A percentile compares a stretch with the other conserved stretches of the same genome.
Conservation (phyloP, 2,888 invertebrate genomes). For the Sthenelais limicola region DNA sequence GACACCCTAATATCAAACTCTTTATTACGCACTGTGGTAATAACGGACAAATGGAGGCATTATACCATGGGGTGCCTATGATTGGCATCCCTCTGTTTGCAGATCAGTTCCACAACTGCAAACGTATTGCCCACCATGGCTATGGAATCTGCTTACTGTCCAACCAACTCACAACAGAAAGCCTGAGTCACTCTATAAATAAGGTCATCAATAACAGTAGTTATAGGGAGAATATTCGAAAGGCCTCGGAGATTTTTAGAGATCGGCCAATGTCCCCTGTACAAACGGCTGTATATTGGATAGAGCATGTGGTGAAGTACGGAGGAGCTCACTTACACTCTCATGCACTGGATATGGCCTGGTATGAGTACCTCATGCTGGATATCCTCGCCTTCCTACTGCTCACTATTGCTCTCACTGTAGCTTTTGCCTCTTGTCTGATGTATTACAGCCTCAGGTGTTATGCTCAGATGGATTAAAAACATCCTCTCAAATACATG, state of each 20-base stretch:
- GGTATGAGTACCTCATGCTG: conserved; percentile 30
- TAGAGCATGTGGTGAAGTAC: conserved; percentile 29
- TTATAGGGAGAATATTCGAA: conserved; percentile 6
- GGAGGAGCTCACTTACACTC: conserved; percentile 17
- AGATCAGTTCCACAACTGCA: conserved; percentile 52
- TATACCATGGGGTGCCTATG: conserved; percentile 55
- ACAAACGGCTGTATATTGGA: conserved; percentile 9
- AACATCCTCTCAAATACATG: too few relatives aligned
- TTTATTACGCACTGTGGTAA: conserved; percentile 58
- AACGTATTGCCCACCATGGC: conserved; percentile 47
- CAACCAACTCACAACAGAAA: not conserved
- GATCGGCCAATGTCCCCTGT: not conserved
- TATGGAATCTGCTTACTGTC: conserved; percentile 46
- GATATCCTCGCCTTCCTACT: conserved; percentile 22
- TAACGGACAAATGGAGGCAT: conserved; percentile 53
- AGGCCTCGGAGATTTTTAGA: conserved; percentile 6
- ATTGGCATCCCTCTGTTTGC: conserved; percentile 51
- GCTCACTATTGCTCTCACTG: too few relatives aligned
- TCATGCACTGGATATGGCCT: conserved; percentile 33
- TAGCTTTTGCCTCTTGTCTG: too few relatives aligned
- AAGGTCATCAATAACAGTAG: not conserved
- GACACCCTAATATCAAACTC: conserved; percentile 51
- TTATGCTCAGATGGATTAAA: too few relatives aligned
- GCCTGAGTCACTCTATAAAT: not conserved
- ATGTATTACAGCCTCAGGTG: too few relatives aligned